phyloP scores from a whole-genome alignment of 2,888 invertebrate genomes.

The Petrolisthes cinctipes region DNA sequence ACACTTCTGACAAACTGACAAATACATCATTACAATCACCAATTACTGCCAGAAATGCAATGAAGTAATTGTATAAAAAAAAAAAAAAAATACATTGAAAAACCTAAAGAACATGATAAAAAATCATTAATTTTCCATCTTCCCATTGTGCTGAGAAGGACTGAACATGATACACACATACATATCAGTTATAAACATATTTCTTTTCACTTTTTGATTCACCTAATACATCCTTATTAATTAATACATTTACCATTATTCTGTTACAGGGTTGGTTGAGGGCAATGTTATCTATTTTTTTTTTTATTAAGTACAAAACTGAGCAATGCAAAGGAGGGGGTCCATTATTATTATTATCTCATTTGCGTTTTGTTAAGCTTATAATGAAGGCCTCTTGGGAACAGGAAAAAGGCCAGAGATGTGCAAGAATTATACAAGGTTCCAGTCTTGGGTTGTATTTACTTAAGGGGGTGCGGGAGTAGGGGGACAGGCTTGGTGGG shows the following conservation, averaged over 20 bases:
- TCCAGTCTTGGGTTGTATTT: too few species aligned
- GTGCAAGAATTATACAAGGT: not conserved
- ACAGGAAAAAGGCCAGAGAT: slow-evolving; percentile 23
- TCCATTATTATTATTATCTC: slow-evolving; percentile 17
- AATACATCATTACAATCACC: not conserved
- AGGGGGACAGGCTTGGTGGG: too few species aligned
- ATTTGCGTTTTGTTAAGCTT: slow-evolving; percentile 19
- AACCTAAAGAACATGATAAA: slow-evolving; percentile 10
- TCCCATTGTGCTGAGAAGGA: not conserved
- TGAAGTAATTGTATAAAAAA: not conserved
- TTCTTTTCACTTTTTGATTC: slow-evolving; percentile 10
- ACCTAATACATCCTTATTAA: slow-evolving; percentile 1
- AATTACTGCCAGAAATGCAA: not conserved
- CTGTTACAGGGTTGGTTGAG: slow-evolving; percentile 11
- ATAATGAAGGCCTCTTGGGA: slow-evolving; percentile 29
- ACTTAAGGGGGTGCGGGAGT: too few species aligned
- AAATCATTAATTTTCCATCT: slow-evolving; percentile 3
- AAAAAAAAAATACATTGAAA: slow-evolving; percentile 1
- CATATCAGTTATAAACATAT: slow-evolving; percentile 1
- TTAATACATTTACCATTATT: slow-evolving; percentile 5
- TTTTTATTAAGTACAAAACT: slow-evolving; percentile 54
- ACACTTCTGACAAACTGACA: not conserved
- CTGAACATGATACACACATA: not conserved
- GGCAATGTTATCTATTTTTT: slow-evolving; percentile 18
- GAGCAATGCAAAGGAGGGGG: slow-evolving; percentile 55